Evolutionary conservation across 2,888 invertebrate genomes (phyloP).

Genomic region (Agrilus biguttatus): DNA sequence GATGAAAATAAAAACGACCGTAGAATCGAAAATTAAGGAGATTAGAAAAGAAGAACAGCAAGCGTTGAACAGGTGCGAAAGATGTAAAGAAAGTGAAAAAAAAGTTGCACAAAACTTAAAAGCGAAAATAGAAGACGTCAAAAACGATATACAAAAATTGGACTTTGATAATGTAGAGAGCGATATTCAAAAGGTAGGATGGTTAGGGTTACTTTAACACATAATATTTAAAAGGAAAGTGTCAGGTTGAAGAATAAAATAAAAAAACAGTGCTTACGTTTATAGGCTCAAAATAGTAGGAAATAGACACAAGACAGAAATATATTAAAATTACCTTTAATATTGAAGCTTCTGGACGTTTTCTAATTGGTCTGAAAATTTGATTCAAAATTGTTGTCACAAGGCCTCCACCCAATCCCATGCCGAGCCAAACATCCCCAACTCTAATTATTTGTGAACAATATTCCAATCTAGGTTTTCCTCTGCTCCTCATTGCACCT

Average conservation of each 20-base stretch:
- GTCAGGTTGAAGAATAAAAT: neutral
- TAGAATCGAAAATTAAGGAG: constrained; percentile 37
- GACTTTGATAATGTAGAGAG: constrained; percentile 19
- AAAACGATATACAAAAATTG: constrained; percentile 28
- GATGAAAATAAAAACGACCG: constrained; percentile 36
- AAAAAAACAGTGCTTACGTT: too few species aligned
- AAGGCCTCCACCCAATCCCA: too few species aligned
- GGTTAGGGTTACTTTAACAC: neutral
- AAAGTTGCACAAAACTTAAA: constrained; percentile 34
- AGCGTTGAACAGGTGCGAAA: constrained; percentile 31
- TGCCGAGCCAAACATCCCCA: too few species aligned
- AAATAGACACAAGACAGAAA: too few species aligned
- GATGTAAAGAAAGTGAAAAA: constrained; percentile 33
- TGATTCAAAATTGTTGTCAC: too few species aligned
- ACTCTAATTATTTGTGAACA: too few species aligned
- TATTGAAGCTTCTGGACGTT: too few species aligned
- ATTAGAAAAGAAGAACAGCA: constrained; percentile 33
- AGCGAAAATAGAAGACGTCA: constrained; percentile 33
- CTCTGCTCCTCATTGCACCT: too few species aligned
- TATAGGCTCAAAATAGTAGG: too few species aligned
- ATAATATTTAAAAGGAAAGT: neutral
- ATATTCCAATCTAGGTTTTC: too few species aligned
- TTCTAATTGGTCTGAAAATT: too few species aligned
- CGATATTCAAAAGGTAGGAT: constrained; percentile 33
- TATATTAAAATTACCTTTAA: too few species aligned